A percentile compares a stretch with the other conserved stretches of the same genome.
Evolutionary conservation across 2,888 invertebrate species (phyloP).

Genomic region (Tipula confusa): DNA sequence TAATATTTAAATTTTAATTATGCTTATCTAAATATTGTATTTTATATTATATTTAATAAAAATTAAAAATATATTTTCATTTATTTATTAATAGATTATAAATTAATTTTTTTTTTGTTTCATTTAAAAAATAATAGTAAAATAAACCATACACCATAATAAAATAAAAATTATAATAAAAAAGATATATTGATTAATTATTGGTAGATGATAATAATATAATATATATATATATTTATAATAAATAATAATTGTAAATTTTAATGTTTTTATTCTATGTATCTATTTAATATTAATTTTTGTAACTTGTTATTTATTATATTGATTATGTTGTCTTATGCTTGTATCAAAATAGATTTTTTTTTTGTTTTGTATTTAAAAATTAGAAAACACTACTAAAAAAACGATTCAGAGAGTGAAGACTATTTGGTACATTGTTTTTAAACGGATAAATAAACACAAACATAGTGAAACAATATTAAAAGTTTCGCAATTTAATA

Average conservation of each 20-base stretch:
- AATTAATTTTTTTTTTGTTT: neutral
- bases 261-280: neutral
- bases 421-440: neutral
- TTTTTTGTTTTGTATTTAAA: neutral
- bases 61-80: neutral
- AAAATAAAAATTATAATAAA: conserved; percentile 21
- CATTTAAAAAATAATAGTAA: neutral
- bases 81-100: neutral
- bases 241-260: conserved; percentile 4
- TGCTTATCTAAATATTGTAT: neutral
- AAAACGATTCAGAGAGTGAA: neutral
- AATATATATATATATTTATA: neutral
- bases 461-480: neutral
- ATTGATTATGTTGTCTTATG: conserved; percentile 14
- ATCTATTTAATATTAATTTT: neutral
- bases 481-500: too few species aligned
- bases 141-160: conserved; percentile 12
- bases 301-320: neutral
- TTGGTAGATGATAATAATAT: too few species aligned
- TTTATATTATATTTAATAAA: neutral
- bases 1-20: neutral
- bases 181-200: neutral
- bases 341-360: neutral
- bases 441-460: neutral
- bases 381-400: neutral